Conservation (phyloP, 2,113 vertebrate species). For the Pseudopodoces humilis region DNA sequence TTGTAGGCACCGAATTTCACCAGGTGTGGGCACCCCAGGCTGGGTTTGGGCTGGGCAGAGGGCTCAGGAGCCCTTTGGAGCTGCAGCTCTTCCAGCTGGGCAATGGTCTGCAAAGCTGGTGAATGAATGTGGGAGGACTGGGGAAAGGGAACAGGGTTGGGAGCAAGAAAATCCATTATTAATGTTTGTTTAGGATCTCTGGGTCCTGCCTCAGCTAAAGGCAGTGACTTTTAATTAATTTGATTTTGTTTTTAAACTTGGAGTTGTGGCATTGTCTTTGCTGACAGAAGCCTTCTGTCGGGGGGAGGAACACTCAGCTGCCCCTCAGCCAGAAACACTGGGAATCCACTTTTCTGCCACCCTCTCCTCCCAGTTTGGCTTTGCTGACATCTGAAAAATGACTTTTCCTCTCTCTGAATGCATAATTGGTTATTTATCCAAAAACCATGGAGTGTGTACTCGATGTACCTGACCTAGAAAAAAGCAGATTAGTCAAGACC, state of each 20-base stretch:
- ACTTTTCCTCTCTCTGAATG: conserved; percentile 61
- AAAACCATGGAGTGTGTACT: conserved; percentile 42
- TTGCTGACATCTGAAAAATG: conserved; percentile 38
- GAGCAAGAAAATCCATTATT: background rate
- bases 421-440: conserved; percentile 74
- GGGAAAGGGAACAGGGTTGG: background rate
- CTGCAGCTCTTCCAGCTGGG: background rate
- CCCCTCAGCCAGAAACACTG: conserved; percentile 23
- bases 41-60: background rate
- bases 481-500: background rate
- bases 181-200: background rate
- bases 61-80: background rate
- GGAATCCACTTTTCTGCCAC: conserved; percentile 8
- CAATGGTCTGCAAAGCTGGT: background rate
- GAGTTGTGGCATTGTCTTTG: background rate
- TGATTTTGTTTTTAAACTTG: background rate
- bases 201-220: background rate
- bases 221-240: background rate
- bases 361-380: conserved; percentile 26
- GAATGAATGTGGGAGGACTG: background rate
- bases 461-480: conserved; percentile 53
- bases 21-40: background rate
- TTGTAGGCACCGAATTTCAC: fast-evolving
- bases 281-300: background rate
- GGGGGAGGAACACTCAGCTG: background rate